Evolutionary conservation across 2,113 vertebrate species (phyloP).

Genomic region (Chloropsis hardwickii): DNA sequence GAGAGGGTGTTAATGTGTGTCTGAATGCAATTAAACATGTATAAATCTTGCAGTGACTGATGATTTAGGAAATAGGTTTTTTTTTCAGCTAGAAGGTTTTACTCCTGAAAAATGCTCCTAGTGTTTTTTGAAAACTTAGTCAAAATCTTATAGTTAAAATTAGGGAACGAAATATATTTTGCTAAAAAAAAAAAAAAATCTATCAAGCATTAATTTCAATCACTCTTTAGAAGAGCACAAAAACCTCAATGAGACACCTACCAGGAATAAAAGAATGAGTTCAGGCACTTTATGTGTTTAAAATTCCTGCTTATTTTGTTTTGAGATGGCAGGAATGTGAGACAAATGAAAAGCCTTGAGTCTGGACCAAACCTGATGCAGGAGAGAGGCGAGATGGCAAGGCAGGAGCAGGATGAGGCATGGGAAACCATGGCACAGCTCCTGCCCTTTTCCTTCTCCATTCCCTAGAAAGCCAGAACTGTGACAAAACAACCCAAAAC

Average conservation of each 20-base stretch:
- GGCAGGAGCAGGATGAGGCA: rapidly evolving
- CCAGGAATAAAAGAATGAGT: neutral
- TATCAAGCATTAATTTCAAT: neutral
- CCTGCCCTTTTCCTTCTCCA: neutral
- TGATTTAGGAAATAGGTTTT: neutral
- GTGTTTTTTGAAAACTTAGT: neutral
- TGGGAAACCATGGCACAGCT: neutral
- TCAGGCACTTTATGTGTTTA: neutral
- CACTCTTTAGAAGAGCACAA: neutral
- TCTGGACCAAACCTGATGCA: rapidly evolving
- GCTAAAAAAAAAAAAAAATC: neutral
- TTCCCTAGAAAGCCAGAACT: neutral
- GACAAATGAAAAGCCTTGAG: neutral
- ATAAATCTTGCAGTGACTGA: neutral
- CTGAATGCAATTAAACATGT: slow-evolving; percentile 15
- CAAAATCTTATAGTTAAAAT: neutral
- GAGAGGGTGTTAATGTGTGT: neutral
- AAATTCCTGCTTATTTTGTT: neutral
- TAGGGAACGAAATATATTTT: rapidly evolving
- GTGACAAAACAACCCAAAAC: neutral
- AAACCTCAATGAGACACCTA: neutral
- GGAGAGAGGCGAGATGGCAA: rapidly evolving
- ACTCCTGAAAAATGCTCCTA: neutral
- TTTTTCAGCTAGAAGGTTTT: neutral
- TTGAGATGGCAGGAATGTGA: neutral